Evolutionary conservation across 1,140 invertebrate genomes (phyloP).

Genomic region (Musca vetustissima): DNA sequence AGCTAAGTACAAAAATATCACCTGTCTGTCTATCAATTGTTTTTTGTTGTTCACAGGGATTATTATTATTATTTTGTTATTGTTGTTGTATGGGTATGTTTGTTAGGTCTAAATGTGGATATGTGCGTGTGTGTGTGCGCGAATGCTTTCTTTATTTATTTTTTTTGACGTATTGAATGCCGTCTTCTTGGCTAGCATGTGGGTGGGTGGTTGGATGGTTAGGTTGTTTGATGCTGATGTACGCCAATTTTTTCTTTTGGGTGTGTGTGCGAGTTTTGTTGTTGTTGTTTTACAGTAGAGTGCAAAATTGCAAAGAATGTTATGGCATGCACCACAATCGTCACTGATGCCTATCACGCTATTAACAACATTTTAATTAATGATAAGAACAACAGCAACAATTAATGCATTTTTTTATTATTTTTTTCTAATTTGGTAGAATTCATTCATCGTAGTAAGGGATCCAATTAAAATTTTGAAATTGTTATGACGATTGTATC

Average conservation of each 20-base stretch:
- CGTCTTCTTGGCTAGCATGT: constrained; percentile 15
- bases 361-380: too few species aligned
- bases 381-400: too few species aligned
- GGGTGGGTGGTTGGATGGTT: neutral
- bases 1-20: constrained; percentile 1
- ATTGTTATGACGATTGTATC: too few species aligned
- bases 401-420: too few species aligned
- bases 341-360: too few species aligned
- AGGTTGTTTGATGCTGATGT: neutral
- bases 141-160: too few species aligned
- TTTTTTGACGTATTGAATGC: constrained; percentile 14
- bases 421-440: neutral
- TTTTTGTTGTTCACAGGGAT: neutral
- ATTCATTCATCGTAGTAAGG: neutral
- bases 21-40: constrained; percentile 23
- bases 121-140: neutral
- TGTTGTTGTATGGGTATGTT: neutral
- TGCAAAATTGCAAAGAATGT: too few species aligned
- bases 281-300: too few species aligned
- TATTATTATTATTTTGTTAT: too few species aligned
- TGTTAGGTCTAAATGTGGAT: neutral
- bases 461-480: too few species aligned
- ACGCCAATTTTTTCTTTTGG: neutral
- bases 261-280: too few species aligned
- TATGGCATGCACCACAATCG: too few species aligned